phyloP scores from a whole-genome alignment of 2,888 invertebrate species.

The Piscicola geometra region DNA sequence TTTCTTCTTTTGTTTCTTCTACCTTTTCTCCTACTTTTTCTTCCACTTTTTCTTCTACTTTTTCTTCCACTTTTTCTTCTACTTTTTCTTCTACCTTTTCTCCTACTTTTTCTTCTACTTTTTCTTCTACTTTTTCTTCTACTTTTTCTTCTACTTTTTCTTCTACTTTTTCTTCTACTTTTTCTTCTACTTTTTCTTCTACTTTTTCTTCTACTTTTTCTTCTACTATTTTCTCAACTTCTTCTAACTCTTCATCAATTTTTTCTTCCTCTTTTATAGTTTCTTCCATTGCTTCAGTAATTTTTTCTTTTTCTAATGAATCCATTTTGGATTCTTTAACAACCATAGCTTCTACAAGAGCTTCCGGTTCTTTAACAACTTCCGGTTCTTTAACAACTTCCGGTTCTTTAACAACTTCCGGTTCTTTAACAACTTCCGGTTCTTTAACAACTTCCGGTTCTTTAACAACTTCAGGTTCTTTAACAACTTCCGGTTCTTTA shows the following conservation, averaged over 20 bases:
- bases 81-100: neutral
- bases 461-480: neutral
- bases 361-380: slow-evolving; percentile 7
- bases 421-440: too few species aligned
- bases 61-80: slow-evolving; percentile 7
- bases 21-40: slow-evolving; percentile 1
- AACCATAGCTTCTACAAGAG: neutral
- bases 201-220: neutral
- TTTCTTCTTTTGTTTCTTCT: neutral
- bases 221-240: slow-evolving; percentile 2
- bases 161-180: too few species aligned
- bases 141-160: too few species aligned
- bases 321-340: too few species aligned
- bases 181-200: neutral
- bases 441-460: neutral
- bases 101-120: neutral
- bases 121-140: too few species aligned
- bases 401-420: neutral
- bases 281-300: neutral
- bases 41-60: neutral
- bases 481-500: neutral
- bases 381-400: neutral
- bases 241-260: neutral
- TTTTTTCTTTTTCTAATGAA: too few species aligned
- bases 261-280: neutral